Conservation (phyloP, 2,797 vertebrate genomes). For the Falco peregrinus region DNA sequence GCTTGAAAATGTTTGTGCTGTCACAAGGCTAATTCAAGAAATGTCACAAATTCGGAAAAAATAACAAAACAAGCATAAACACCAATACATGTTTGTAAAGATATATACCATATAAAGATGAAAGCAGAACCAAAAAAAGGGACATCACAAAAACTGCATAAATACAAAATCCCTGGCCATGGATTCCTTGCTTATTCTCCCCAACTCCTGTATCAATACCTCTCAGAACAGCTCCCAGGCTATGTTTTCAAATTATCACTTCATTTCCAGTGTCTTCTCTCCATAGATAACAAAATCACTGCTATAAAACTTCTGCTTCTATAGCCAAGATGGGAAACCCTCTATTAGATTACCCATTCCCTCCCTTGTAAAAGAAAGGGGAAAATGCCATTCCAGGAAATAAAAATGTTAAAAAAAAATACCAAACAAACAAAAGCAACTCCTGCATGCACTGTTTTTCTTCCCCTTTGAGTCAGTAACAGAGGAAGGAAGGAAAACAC, state of each 20-base stretch:
- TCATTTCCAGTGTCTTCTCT: background rate
- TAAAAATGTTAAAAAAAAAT: background rate
- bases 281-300: background rate
- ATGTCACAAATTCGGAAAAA: background rate
- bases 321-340: background rate
- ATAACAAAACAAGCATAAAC: background rate
- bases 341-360: background rate
- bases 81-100: background rate
- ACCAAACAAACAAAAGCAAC: background rate
- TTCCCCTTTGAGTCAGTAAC: conserved; percentile 1
- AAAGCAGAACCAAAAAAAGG: background rate
- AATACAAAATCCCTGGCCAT: background rate
- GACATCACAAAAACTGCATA: background rate
- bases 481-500: conserved; percentile 18
- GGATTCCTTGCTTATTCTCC: background rate
- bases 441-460: background rate
- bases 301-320: conserved; percentile 6
- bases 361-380: background rate
- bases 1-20: background rate
- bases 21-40: background rate
- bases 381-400: conserved; percentile 1
- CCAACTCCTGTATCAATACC: background rate
- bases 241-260: background rate
- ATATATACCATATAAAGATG: fast-evolving
- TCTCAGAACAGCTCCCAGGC: background rate